phyloP scores from a whole-genome alignment of 2,888 invertebrate species.

The Graphium colonna region DNA sequence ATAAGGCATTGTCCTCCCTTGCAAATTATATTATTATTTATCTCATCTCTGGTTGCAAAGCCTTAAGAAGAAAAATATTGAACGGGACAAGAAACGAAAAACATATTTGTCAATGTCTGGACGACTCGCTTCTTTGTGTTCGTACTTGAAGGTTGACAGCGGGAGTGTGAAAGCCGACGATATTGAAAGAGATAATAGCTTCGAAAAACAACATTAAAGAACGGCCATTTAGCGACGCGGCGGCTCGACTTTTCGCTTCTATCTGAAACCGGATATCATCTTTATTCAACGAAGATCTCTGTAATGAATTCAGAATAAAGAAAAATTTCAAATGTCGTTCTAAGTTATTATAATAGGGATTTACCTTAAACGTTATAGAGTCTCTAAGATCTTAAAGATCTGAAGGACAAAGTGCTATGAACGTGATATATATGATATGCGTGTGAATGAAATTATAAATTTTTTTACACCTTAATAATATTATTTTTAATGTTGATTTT shows the following conservation, averaged over 20 bases:
- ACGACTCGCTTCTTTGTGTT: constrained; percentile 2
- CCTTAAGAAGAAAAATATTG: not conserved
- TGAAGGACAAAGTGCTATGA: too few species aligned
- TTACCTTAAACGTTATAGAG: too few species aligned
- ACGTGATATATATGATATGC: too few species aligned
- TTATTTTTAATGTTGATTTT: too few species aligned
- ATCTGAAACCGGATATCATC: constrained; percentile 14
- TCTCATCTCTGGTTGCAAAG: not conserved
- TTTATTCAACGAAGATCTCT: not conserved
- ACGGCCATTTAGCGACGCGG: constrained; percentile 7
- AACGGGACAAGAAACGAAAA: not conserved
- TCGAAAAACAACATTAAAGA: constrained; percentile 17
- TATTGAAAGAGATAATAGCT: constrained; percentile 20
- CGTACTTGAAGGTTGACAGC: constrained; percentile 16
- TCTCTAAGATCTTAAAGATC: too few species aligned
- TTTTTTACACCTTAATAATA: too few species aligned
- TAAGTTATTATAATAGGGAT: too few species aligned
- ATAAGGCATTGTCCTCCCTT: too few species aligned
- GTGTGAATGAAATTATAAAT: too few species aligned
- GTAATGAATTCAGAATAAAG: not conserved
- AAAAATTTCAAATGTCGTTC: too few species aligned
- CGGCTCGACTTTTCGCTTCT: not conserved
- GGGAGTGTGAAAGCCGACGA: constrained; percentile 9
- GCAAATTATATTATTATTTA: too few species aligned
- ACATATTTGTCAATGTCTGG: constrained; percentile 20